Percentiles rank a stretch among this genome's conserved stretches.
Evolutionary conservation across 2,888 invertebrate genomes (phyloP).

Genomic region (Eulithis prunata): DNA sequence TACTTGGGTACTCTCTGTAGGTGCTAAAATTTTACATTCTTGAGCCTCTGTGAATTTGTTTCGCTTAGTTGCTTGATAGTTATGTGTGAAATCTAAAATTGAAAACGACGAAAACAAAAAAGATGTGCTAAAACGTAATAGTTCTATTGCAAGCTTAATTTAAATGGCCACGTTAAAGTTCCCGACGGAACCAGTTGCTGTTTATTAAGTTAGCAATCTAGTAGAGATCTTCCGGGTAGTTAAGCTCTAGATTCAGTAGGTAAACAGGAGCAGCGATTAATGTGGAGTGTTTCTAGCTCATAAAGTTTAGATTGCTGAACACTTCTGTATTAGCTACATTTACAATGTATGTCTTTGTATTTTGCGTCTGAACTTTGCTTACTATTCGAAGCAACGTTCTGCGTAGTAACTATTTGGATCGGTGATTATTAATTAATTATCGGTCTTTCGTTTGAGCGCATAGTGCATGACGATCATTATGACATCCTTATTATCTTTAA

Average conservation of each 20-base stretch:
- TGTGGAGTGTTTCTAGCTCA: conserved; percentile 8
- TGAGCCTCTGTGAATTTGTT: too few species aligned
- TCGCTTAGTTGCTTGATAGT: neutral
- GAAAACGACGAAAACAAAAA: neutral
- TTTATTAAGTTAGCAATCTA: conserved; percentile 17
- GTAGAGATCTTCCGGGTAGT: conserved; percentile 15
- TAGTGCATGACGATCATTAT: too few species aligned
- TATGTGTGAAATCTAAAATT: neutral
- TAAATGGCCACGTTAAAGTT: conserved; percentile 3
- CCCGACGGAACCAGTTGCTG: conserved; percentile 1
- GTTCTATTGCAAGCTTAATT: conserved; percentile 9
- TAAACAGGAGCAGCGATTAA: conserved; percentile 6
- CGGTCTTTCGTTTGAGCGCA: too few species aligned
- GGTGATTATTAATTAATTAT: too few species aligned
- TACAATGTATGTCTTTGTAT: neutral
- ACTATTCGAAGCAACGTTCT: too few species aligned
- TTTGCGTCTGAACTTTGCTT: too few species aligned
- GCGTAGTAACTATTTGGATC: too few species aligned
- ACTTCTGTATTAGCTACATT: neutral
- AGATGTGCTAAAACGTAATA: neutral
- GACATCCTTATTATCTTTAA: too few species aligned
- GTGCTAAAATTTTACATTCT: too few species aligned
- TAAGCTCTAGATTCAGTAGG: conserved; percentile 13
- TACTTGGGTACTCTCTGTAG: too few species aligned
- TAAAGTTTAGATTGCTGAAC: conserved; percentile 4